phyloP scores from a whole-genome alignment of 2,797 vertebrate species.

The Pangasius sanitwongsei region DNA sequence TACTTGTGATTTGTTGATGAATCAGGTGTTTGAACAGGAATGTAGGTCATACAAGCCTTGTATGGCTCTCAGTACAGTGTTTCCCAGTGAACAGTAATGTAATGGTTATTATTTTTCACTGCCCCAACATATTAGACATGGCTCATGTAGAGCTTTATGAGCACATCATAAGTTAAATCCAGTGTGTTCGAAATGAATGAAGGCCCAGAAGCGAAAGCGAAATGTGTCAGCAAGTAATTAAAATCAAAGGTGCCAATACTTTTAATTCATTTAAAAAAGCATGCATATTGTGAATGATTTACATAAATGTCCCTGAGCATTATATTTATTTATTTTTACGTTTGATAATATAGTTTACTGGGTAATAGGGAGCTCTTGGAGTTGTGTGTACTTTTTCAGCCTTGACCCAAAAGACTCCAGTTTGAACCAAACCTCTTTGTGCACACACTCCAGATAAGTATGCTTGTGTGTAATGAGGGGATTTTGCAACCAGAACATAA shows the following conservation, averaged over 20 bases:
- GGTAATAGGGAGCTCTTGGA: not conserved
- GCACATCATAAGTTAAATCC: not conserved
- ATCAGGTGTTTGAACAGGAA: not conserved
- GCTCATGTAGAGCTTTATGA: not conserved
- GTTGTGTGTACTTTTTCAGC: not conserved
- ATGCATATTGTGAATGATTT: not conserved
- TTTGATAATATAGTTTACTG: not conserved
- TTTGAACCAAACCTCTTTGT: not conserved
- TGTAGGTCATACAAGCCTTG: not conserved
- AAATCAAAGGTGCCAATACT: not conserved
- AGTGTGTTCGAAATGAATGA: not conserved
- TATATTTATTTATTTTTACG: no score
- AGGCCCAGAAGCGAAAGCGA: not conserved
- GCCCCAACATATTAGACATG: not conserved
- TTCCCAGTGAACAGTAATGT: not conserved
- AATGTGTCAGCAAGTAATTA: not conserved
- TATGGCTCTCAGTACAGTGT: not conserved
- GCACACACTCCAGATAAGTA: conserved; percentile 29
- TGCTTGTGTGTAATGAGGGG: conserved; percentile 3
- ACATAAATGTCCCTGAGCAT: not conserved
- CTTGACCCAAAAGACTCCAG: conserved; percentile 26
- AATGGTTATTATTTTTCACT: not conserved
- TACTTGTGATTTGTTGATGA: not conserved
- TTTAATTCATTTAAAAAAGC: not conserved
- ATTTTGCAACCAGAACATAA: conserved; percentile 27